phyloP scores from a whole-genome alignment of 23 tunicate species.

The Ascidia mentula region DNA sequence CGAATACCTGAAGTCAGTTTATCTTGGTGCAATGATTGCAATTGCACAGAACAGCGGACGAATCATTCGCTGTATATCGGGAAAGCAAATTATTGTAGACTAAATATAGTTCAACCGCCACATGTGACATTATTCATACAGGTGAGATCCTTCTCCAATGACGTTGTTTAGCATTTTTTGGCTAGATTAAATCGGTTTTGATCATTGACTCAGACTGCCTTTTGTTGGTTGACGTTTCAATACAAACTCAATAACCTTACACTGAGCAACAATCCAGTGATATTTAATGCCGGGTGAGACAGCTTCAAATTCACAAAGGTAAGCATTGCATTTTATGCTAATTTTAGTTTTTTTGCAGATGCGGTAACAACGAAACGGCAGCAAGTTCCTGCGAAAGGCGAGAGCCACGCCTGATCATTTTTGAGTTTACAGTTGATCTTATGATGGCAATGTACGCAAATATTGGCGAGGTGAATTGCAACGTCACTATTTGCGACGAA shows the following conservation, averaged over 20 bases:
- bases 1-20: neutral
- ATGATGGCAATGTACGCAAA: neutral
- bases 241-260: neutral
- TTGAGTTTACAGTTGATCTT: neutral
- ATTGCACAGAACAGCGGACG: neutral
- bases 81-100: neutral
- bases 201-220: neutral
- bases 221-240: neutral
- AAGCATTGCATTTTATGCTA: too few relatives aligned
- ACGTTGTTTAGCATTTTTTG: neutral
- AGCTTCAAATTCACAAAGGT: neutral
- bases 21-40: neutral
- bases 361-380: too few relatives aligned
- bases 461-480: neutral
- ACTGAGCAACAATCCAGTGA: neutral
- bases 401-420: neutral
- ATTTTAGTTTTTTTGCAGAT: too few relatives aligned
- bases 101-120: neutral
- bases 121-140: neutral
- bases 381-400: too few relatives aligned
- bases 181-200: neutral
- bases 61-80: neutral
- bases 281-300: too few relatives aligned
- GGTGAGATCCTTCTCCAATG: neutral
- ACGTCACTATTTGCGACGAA: neutral